Percentiles rank a stretch among this genome's conserved stretches.
Evolutionary conservation across 2,113 vertebrate genomes (phyloP).

Genomic region (Motacilla alba): DNA sequence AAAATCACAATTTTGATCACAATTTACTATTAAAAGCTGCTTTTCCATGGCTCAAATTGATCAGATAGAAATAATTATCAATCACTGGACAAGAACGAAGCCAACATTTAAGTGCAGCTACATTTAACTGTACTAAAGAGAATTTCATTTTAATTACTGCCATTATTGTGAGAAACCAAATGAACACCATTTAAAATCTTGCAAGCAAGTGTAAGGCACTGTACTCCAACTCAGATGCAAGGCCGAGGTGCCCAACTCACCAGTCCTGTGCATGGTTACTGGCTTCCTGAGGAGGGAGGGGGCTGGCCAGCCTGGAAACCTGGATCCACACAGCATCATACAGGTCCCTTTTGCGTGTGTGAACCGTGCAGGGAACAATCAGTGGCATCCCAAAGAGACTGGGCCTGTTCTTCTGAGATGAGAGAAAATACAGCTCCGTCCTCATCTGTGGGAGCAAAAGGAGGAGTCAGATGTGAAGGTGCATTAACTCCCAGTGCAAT

Average conservation of each 20-base stretch:
- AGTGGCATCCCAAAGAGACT: conserved; percentile 97
- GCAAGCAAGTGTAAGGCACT: neutral
- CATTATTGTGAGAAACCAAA: neutral
- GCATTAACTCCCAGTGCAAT: rapidly evolving
- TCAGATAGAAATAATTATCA: neutral
- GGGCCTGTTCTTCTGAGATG: conserved; percentile 95
- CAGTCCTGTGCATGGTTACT: conserved; percentile 99
- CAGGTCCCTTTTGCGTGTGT: conserved; percentile 91
- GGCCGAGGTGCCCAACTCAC: conserved; percentile 66
- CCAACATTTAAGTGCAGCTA: neutral
- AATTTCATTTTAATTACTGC: neutral
- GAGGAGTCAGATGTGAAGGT: neutral
- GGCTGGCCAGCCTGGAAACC: conserved; percentile 93
- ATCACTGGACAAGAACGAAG: neutral
- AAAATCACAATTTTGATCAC: neutral
- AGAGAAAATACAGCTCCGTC: conserved; percentile 95
- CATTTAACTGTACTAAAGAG: neutral
- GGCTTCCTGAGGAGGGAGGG: conserved; percentile 96
- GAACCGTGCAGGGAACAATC: conserved; percentile 93
- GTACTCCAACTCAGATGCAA: neutral
- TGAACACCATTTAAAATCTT: neutral
- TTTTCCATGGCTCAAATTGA: neutral
- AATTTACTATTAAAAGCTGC: neutral
- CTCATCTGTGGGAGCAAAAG: conserved; percentile 81
- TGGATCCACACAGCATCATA: conserved; percentile 97